Conservation (phyloP, 2,888 invertebrate genomes). For the Idaea aversata region DNA sequence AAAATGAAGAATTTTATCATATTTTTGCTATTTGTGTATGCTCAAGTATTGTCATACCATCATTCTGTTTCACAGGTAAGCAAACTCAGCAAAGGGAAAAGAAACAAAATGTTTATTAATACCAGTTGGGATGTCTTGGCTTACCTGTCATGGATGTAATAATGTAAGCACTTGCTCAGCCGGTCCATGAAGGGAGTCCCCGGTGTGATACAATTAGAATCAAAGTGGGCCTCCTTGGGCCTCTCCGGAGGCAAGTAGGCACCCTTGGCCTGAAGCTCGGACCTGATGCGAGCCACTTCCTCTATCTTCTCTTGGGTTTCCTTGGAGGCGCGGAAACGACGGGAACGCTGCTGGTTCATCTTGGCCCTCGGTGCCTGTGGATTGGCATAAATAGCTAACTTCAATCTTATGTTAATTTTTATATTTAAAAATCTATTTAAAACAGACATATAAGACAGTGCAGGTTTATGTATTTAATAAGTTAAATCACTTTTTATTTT, state of each 20-base stretch:
- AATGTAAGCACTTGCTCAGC: conserved; percentile 90
- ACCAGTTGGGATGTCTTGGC: conserved; percentile 6
- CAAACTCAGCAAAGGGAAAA: too few relatives aligned
- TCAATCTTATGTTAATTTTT: background rate
- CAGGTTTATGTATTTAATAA: too few relatives aligned
- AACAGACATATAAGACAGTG: too few relatives aligned
- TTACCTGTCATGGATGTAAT: conserved; percentile 90
- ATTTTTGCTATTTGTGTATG: too few relatives aligned
- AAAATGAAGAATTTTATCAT: too few relatives aligned
- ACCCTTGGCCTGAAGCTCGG: conserved; percentile 86
- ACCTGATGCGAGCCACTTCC: conserved; percentile 90
- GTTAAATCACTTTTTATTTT: too few relatives aligned
- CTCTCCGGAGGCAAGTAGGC: conserved; percentile 91
- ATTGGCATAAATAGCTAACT: too few relatives aligned
- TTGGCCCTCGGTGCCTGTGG: conserved; percentile 96
- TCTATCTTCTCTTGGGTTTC: conserved; percentile 93
- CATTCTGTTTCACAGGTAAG: too few relatives aligned
- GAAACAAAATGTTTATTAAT: too few relatives aligned
- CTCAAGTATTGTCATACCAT: too few relatives aligned
- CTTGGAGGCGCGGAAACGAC: conserved; percentile 97
- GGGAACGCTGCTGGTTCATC: conserved; percentile 99
- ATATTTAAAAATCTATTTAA: background rate
- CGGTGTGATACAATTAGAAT: conserved; percentile 99
- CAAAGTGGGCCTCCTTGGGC: conserved; percentile 95
- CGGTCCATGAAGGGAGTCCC: conserved; percentile 99